Evolutionary conservation across 2,797 vertebrate species (phyloP), one percentile per base, ranked within the genome.

Genomic region (Rhinichthys osculus): DNA sequence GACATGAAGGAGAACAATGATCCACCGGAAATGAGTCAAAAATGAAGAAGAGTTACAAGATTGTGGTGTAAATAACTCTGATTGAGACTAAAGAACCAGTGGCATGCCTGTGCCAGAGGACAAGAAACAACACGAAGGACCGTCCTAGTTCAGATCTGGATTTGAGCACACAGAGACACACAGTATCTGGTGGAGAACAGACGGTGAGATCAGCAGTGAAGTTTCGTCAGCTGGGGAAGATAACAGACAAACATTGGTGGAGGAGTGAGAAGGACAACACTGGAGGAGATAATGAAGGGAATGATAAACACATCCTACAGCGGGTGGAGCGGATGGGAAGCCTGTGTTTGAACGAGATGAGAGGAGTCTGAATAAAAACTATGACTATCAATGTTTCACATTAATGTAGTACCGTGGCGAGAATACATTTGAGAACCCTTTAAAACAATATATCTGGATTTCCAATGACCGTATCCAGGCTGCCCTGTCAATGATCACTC

Each of bases 321-420:
- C 10, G 0, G 0, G 5, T 11, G 2, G 8, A 38, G 57, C 54
- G 6, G 10, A 77, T 1, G 0, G 2, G 3, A 40, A n/a, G 14
- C 10, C 1, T 38, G 74, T 38, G 74, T 17, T 38, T 23, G 50
- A n/a, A n/a, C 50, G n/a, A 7, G 10, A 8, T 57, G 73, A 21
- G 30, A 54, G 50, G 6, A 71, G 7, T 52, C 17, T 52, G 17
- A 19, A 73, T 30, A 47, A 73, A 5, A 73, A 3, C 13, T 44
- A 47, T 7, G 1, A 40, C n/a, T 50, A n/a, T 50, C n/a, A 19
- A 1, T 17, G 4, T 50, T 27, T 9, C 4, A 72, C 4, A 47
- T 30, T 17, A 5, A 30, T 9, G 3, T 5, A 16, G 1, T 27
- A 8, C 3, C 11, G 57, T 11, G 57, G 9, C 57, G 13, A 62